Conservation (phyloP, 2,888 invertebrate species). For the Eumerus sabulonum region DNA sequence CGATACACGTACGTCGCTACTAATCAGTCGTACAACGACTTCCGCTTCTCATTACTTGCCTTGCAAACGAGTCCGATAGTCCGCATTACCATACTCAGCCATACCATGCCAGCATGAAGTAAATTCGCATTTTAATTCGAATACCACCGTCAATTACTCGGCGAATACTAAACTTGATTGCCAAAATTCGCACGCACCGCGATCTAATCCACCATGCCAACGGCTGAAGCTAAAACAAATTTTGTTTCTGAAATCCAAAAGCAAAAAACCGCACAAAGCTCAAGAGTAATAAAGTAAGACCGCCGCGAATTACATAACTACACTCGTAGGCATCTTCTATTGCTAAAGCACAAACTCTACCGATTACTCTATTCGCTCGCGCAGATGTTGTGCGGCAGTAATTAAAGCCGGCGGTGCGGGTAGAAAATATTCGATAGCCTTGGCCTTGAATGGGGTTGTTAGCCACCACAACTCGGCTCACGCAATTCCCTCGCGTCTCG, state of each 20-base stretch:
- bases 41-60: conserved; percentile 10
- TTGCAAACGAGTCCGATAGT: neutral
- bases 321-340: conserved; percentile 36
- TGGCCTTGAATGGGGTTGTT: conserved; percentile 63
- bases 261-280: neutral
- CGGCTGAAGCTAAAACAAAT: neutral
- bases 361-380: conserved; percentile 24
- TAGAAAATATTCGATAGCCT: conserved; percentile 38
- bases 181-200: conserved; percentile 22
- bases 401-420: conserved; percentile 46
- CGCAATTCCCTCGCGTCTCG: no score
- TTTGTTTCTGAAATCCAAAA: neutral
- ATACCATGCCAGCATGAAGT: no score
- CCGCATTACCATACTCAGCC: conserved; percentile 7
- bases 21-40: conserved; percentile 7
- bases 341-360: conserved; percentile 33
- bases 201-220: conserved; percentile 16
- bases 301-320: conserved; percentile 33
- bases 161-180: conserved; percentile 19
- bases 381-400: conserved; percentile 33
- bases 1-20: neutral
- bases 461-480: conserved; percentile 32
- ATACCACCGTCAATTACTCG: conserved; percentile 27
- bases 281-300: neutral
- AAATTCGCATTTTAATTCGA: conserved; percentile 25